Base-by-base conservation (phyloP, 2,113 vertebrate species). In the Phyllostomus discolor region DNA sequence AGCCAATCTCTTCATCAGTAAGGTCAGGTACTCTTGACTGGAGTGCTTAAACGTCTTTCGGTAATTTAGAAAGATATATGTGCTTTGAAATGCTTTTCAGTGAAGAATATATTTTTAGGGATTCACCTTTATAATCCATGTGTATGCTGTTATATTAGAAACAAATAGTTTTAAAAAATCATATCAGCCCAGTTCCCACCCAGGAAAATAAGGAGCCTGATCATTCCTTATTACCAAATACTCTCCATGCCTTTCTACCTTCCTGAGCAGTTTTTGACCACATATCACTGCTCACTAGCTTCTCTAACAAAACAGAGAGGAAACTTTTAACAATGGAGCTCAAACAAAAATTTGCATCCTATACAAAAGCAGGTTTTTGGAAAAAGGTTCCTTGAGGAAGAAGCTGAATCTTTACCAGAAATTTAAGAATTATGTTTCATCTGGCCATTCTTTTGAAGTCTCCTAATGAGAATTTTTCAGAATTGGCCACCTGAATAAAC, bases 391-490 rank as follows among this genome's bases (percentile, higher is more conserved):
- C 31, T 19, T 6, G 17, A 82, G 12, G 46, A 83, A 76, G 46
- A 87, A 33, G 26, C 15, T 73, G 14, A 86, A 78, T n/a, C 64
- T 59, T 76, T 52, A 78, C 20, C 26, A 59, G 35, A 48, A 85
- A 93, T 72, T 79, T 54, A 85, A 95, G 84, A 95, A 54, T 67
- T 59, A 38, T 7, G 8, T 84, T 96, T 84, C 52, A 70, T 22
- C 31, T 66, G 64, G 31, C 41, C 43, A 43, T 64, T 54, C 54
- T 64, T 91, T 62, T 66, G 38, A 91, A 92, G 38, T 83, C 19
- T 64, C 48, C n/a, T n/a, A 62, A 38, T 26, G 72, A 95, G 46
- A 91, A 59, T 28, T 90, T 92, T 94, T 88, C 62, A 86, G 69
- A 94, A 62, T 15, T 46, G 15, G 35, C 14, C 69, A 57, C 6